Base-by-base conservation (phyloP, 2,888 invertebrate species). In the Tipula helvola region DNA sequence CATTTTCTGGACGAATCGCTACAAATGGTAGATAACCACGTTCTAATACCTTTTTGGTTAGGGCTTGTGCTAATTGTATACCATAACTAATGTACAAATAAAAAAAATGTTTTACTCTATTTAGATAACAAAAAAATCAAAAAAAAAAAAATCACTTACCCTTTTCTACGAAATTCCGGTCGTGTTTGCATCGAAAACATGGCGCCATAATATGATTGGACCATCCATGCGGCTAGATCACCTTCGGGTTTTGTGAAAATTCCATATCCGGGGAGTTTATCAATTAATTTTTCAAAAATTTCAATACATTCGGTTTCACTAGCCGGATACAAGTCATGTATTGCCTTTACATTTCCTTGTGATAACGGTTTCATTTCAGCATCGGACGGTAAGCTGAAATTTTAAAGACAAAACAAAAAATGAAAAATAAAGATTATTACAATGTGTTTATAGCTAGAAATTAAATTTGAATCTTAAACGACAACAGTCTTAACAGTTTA, bases 171-270 rank as follows among this genome's bases (percentile, higher is more conserved):
- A 91, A 94, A 95, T 91, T 95, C 95, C 86, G 95, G 95, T 89
- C 94, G 94, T 87, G 97, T 97, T 92, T 97, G 96, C 97, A 97
- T 97, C 86, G 96, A 96, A 92, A 97, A 97, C 97, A 97, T 97
- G 88, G 97, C 97, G 36, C 97, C 97, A 91, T 97, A 97, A 92
- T 97, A 97, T 28, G 96, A 96, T 91, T 97, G 97, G 86, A 97
- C 96, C 97, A 97, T 97, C 97, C 97, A 97, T 39, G 97, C 97
- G 47, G 96, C 96, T 88, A 97, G 92, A 89, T 95, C 94, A 86
- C 95, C 96, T 87, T 93, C 93, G 88, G 91, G 90, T 89, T 90
- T 89, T 89, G 93, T 94, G 91, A 96, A 96, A 88, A 97, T 94
- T 52, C 96, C 97, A 90, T 95, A 95, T 18, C 96, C 96, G 10